Evolutionary conservation across 2,113 vertebrate genomes (phyloP), one percentile per base, ranked within the genome.

Genomic region (Xyrauchen texanus): DNA sequence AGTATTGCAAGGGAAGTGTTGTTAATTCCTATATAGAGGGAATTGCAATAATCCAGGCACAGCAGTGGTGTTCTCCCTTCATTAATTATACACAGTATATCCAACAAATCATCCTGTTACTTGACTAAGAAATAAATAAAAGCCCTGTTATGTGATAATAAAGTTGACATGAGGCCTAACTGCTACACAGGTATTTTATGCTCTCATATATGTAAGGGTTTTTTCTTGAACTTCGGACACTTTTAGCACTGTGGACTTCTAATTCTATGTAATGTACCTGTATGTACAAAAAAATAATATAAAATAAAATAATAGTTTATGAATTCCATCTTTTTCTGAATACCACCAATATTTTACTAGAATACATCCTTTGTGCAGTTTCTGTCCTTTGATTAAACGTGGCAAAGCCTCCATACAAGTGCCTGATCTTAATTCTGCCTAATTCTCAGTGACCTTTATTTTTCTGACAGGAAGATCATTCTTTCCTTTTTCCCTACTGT

Each of bases 81-180:
- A 79, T 85, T 85, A 83, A 85, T 83, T 79, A 83, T 85, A 78
- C 76, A 81, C 76, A 58, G 72, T 68, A 72, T 79, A 71, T 76
- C 62, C n/a, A n/a, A 46, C 70, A 62, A 52, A 44, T 64, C 21
- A 49, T 79, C 81, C 57, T 21, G 71, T 63, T 61, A 64, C 46
- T 67, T 7, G 13, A 61, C 67, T 76, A 55, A 83, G 83, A 83
- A 83, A 85, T 85, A 79, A 83, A 83, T 83, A 81, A 85, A 73
- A 21, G 16, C n/a, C 10, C 61, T 4, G 71, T 83, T 83, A 83
- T 68, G 79, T 79, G 71, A 79, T 75, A 60, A 81, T 83, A 78
- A 83, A 81, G 63, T 51, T 8, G 42, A 61, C 55, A 51, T 10
- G 9, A 60, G 63, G 44, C 47, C 42, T 53, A 55, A 45, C 46